A percentile compares a stretch with the other conserved stretches of the same genome.
These are phyloP conservation scores for Nanorana parkeri DNA, from an alignment of 2,113 vertebrate genomes.

Conservation along the genomic window DNA sequence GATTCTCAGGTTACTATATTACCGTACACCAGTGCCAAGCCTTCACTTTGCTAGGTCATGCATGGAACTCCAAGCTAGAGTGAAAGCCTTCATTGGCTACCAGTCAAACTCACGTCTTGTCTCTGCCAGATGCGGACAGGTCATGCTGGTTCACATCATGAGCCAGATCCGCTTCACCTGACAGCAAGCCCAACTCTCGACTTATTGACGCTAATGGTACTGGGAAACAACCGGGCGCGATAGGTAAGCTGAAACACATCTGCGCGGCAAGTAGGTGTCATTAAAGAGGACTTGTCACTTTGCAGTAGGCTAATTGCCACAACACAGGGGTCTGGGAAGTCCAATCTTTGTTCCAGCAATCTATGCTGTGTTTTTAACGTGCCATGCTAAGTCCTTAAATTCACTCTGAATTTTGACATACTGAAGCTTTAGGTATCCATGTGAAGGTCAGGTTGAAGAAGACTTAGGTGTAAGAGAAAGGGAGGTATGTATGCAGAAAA, in stretches of 20 bases:
- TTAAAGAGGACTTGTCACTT: too few relatives aligned
- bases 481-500: too few relatives aligned
- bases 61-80: slow-evolving; percentile 41
- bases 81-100: slow-evolving; percentile 41
- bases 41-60: slow-evolving; percentile 51
- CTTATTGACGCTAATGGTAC: slow-evolving; percentile 6
- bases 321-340: too few relatives aligned
- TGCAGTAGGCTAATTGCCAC: too few relatives aligned
- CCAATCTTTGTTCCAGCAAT: too few relatives aligned
- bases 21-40: slow-evolving; percentile 39
- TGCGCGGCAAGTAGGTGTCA: slow-evolving; percentile 5
- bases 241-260: slow-evolving; percentile 11
- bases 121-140: slow-evolving; percentile 43
- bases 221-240: slow-evolving; percentile 13
- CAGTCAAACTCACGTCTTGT: slow-evolving; percentile 36
- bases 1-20: slow-evolving; percentile 38
- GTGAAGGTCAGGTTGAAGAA: too few relatives aligned
- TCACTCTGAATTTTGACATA: too few relatives aligned
- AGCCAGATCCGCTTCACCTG: slow-evolving; percentile 34
- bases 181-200: background rate
- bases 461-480: too few relatives aligned
- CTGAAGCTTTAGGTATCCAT: too few relatives aligned
- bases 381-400: too few relatives aligned
- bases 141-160: slow-evolving; percentile 43
- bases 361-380: too few relatives aligned